Evolutionary conservation across 2,888 invertebrate genomes (phyloP), one percentile per base, ranked within the genome.

Genomic region (Germaria angustata): DNA sequence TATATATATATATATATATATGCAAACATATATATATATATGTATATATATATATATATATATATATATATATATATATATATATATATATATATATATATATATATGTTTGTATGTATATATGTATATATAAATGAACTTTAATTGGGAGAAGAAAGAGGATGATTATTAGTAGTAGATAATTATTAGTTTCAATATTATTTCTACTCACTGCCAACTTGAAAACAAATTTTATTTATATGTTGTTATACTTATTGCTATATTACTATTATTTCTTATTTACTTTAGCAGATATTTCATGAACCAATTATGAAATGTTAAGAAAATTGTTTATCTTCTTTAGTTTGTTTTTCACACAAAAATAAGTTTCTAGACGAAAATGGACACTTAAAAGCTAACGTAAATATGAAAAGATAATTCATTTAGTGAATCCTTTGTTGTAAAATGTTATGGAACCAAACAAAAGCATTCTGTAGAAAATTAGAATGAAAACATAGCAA

Each of bases 361-460:
- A 11, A 39, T 32, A 24, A 4, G 22, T 24, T 24, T 24, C n/a
- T 34, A 24, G 24, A 49, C 36, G 44, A 55, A 72, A 49, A 46
- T 44, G 9, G 49, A 13, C 11, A 49, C 71, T 57, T 71, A 59
- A 61, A 28, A 9, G 17, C 71, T 72, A 72, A 36, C 46, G 15
- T 59, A 46, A 39, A 49, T 15, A 61, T 34, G 17, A 24, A 69
- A 13, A n/a, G 51, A 46, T 46, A 39, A 46, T 7, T 39, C 17
- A 55, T 44, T 28, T 53, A 46, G 46, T 36, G 55, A 55, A 61
- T 66, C 65, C 75, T 53, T 77, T 77, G 61, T 69, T 77, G 77
- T 69, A 68, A 77, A 77, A 77, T 77, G 77, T 77, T 77, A 77
- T 77, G 77, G 69, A 77, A 69, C 77, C 77, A 77, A 77, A 77